Evolutionary conservation across 2,888 invertebrate genomes (phyloP), one percentile per base, ranked within the genome.

Genomic region (Cybosia mesomella): DNA sequence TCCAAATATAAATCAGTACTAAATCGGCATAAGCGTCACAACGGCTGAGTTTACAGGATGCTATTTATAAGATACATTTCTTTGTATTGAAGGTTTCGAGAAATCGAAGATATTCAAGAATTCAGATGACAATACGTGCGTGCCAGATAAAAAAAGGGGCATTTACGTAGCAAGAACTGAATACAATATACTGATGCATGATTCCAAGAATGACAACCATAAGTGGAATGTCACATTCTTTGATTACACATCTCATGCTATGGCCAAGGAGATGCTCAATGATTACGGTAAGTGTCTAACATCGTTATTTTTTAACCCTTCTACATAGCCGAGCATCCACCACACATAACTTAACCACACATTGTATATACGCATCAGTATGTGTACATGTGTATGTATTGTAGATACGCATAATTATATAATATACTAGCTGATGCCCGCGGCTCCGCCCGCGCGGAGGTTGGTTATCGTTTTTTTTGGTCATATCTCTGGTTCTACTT

Each of bases 141-240:
- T 97, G 0, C 93, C 97, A 0, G 96, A 96, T 71, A 96, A 96
- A 65, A 96, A 96, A 79, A 95, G 97, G 78, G 96, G 96, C n/a
- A 95, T 98, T 66, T 98, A 97, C 86, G 96, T 98, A 36, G 98
- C 98, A 0, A 96, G 98, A 68, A 98, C 98, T 0, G 98, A 99
- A 86, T 99, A 99, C 90, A 98, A 98, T 71, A 97, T 99, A 61
- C 97, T 98, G 86, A 99, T 99, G 98, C 97, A 98, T 76, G 99
- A 99, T 87, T 97, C 97, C 53, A 96, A 95, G 85, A 95, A 95
- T 79, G 94, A 95, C 71, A 95, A 96, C 80, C 94, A 93, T 66
- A 97, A 97, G 85, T 99, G 99, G 99, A 99, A 99, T 93, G 98
- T 99, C 8, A 99, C 99, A 0, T 99, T 98, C 94, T 98, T 97